A percentile compares a stretch with the other conserved stretches of the same genome.
Conservation (phyloP, 1,140 invertebrate species). For the Drosophila sturtevanti region DNA sequence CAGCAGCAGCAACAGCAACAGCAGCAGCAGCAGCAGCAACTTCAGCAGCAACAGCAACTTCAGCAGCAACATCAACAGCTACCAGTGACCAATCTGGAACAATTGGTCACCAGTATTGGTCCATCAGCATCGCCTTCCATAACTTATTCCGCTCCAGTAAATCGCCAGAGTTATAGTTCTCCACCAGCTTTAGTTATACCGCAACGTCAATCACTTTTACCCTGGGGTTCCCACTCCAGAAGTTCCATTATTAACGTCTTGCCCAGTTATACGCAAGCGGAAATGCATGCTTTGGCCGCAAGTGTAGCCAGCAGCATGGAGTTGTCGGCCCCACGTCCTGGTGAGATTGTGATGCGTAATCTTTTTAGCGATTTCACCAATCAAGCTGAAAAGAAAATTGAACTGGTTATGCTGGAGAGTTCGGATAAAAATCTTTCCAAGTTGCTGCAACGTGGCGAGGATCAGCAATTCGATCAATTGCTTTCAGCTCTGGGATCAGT, state of each 20-base stretch:
- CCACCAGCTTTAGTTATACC: slow-evolving; percentile 71
- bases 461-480: slow-evolving; percentile 97
- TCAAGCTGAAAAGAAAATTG: slow-evolving; percentile 97
- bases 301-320: slow-evolving; percentile 66
- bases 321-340: slow-evolving; percentile 85
- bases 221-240: slow-evolving; percentile 77
- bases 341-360: slow-evolving; percentile 97
- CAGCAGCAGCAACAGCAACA: slow-evolving; percentile 50
- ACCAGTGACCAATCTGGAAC: slow-evolving; percentile 43
- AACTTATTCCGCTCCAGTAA: slow-evolving; percentile 49
- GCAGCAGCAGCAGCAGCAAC: slow-evolving; percentile 39
- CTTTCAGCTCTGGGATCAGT: slow-evolving; percentile 95
- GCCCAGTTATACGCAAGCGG: slow-evolving; percentile 68
- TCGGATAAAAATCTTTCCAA: slow-evolving; percentile 95
- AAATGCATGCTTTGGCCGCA: slow-evolving; percentile 68
- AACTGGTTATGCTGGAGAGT: slow-evolving; percentile 95
- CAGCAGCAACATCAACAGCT: slow-evolving; percentile 27
- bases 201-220: slow-evolving; percentile 73
- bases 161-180: slow-evolving; percentile 66
- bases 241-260: slow-evolving; percentile 78
- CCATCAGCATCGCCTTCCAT: slow-evolving; percentile 37
- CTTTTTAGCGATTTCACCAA: slow-evolving; percentile 97
- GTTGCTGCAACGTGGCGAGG: slow-evolving; percentile 96
- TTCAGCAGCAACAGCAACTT: slow-evolving; percentile 29
- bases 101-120: slow-evolving; percentile 1